Evolutionary conservation across 2,113 vertebrate species (phyloP), one percentile per base, ranked within the genome.

Genomic region (Microtus pennsylvanicus): DNA sequence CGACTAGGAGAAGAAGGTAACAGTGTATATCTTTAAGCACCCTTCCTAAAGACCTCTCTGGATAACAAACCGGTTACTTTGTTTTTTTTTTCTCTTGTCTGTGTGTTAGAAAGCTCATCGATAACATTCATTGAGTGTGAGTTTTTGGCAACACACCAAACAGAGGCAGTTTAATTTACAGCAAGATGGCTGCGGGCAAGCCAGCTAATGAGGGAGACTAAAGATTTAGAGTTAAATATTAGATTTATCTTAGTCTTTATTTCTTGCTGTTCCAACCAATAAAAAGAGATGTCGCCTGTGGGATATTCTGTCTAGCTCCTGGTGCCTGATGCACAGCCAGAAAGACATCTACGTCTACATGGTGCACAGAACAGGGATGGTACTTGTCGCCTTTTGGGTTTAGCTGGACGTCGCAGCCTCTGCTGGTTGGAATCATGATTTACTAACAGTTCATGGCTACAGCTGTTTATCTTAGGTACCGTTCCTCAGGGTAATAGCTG

Each of bases 1-100:
- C 89, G 92, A 95, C 94, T 97, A 96, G 93, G 94, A 95, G 93
- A 95, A 85, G 76, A 97, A 94, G 63, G 89, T 83, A 80, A 89
- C 75, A 52, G 47, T 81, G 96, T 91, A 16, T 93, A n/a, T 86
- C 97, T 94, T 63, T 16, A 80, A 67, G 90, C 96, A 58, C 96
- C 42, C 95, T 97, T 97, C 97, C 97, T 95, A 98, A 85, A 94
- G 91, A 97, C 96, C 96, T 97, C 97, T 97, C 88, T 81, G 65
- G 69, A 95, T 96, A 91, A 96, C 90, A 87, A 86, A 92, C 86
- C 76, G 61, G 96, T 93, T 87, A 70, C 80, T 85, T 97, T 93
- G 82, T 90, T 52, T 52, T 52, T 52, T 13, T 55, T 55, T n/a
- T n/a, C n/a, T n/a, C n/a, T n/a, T n/a, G n/a, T n/a, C n/a, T n/a